Evolutionary conservation across 2,888 invertebrate genomes (phyloP), one percentile per base, ranked within the genome.

Genomic region (Ceraclea dissimilis): DNA sequence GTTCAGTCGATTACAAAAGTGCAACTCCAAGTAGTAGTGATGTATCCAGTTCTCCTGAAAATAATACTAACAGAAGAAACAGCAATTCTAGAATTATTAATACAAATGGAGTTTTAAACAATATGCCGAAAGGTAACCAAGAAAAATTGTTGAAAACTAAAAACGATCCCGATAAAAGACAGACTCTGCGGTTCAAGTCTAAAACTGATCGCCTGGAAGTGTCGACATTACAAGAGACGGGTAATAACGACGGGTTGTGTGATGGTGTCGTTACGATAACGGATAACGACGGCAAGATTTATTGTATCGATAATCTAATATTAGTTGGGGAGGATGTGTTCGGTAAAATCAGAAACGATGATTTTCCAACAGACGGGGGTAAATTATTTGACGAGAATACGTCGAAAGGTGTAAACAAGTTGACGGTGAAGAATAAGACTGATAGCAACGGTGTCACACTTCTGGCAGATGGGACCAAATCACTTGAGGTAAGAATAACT

Each of bases 371-470:
- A 26, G 51, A 51, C 31, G 34, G 55, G 34, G 34, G 59, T 54
- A 11, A 52, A 57, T 8, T 10, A 39, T 39, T 13, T 2, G 39
- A 13, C 5, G 39, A 13, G 13, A 43, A 13, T 39, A 49, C n/a
- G 49, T 50, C 11, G 26, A 55, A 31, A 55, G 44, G 50, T 26
- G 49, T 46, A 18, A 13, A 39, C 43, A 54, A 16, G 16, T 33
- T 62, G 49, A 62, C 62, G n/a, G 62, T 62, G 47, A 62, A 60
- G 48, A 54, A 51, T 50, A 58, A 60, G 54, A 60, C 54, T 47
- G 59, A 55, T 11, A 53, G 53, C 11, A 48, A 34, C 10, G 52
- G 20, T 1, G 52, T 34, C 10, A 22, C 49, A 13, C 18, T 20
- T 33, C 21, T 34, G 47, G 50, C 54, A 16, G 51, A 59, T 48